A percentile compares a stretch with the other conserved stretches of the same genome.
phyloP scores from a whole-genome alignment of 2,797 vertebrate species.

The Spizella passerina region DNA sequence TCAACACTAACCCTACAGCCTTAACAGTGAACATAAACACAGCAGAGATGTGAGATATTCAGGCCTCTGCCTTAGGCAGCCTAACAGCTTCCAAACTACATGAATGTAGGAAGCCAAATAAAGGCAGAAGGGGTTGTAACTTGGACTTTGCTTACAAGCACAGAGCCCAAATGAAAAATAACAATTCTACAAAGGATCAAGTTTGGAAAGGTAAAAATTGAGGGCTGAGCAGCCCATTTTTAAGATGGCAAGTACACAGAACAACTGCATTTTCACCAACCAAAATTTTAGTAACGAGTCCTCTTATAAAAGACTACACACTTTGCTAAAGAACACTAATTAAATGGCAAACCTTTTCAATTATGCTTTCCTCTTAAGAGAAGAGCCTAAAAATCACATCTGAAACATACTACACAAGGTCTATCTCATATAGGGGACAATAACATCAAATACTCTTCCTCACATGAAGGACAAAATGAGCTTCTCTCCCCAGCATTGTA shows the following conservation, averaged over 20 bases:
- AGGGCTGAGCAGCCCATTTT: background rate
- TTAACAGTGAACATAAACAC: background rate
- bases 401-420: background rate
- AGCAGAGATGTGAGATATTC: background rate
- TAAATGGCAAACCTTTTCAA: background rate
- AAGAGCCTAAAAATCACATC: background rate
- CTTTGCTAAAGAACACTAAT: background rate
- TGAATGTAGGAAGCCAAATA: background rate
- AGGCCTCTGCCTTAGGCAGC: background rate
- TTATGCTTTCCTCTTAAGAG: background rate
- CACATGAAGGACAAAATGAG: background rate
- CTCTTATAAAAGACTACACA: background rate
- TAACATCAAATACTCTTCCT: background rate
- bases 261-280: background rate
- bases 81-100: background rate
- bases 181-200: background rate
- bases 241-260: fast-evolving
- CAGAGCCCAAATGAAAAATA: background rate
- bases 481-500: background rate
- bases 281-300: background rate
- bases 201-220: background rate
- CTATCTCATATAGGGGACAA: background rate
- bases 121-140: background rate
- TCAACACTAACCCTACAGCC: background rate
- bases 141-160: background rate